Conservation (phyloP, 2,113 vertebrate genomes). For the Halichoerus grypus region DNA sequence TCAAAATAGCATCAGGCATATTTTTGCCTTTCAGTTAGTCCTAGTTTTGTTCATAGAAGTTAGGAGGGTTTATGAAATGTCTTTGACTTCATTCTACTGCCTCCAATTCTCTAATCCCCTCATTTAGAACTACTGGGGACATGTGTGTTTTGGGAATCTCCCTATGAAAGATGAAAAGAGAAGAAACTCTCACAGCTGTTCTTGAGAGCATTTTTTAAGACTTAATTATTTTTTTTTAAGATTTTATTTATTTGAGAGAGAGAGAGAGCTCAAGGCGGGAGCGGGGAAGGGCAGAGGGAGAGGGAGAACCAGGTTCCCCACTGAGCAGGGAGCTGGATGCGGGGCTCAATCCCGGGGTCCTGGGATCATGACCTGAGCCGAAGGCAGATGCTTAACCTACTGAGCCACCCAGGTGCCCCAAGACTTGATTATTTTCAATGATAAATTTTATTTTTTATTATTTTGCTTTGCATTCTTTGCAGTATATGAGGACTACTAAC, state of each 20-base stretch:
- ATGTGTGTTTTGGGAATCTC: background rate
- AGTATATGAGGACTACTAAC: background rate
- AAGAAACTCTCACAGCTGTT: background rate
- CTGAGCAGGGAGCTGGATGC: too few species aligned
- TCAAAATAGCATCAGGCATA: background rate
- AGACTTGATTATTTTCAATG: background rate
- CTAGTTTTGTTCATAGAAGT: constrained; percentile 42
- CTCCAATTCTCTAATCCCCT: constrained; percentile 2
- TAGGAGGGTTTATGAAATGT: background rate
- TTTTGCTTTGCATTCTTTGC: constrained; percentile 26
- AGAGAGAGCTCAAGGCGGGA: too few species aligned
- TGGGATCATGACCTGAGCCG: too few species aligned
- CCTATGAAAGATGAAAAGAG: background rate
- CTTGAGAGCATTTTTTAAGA: constrained; percentile 7
- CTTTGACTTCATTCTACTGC: background rate
- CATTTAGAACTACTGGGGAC: background rate
- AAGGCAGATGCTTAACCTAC: background rate
- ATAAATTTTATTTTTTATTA: constrained; percentile 20
- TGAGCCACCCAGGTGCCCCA: background rate
- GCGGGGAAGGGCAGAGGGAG: too few species aligned
- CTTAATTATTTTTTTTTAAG: background rate
- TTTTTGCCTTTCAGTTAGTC: background rate
- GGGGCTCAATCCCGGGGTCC: too few species aligned
- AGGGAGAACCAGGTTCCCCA: too few species aligned
- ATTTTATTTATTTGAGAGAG: background rate